Percentiles rank a stretch among this genome's conserved stretches.
Evolutionary conservation across 2,797 vertebrate genomes (phyloP).

Genomic region (Carcharodon carcharias): DNA sequence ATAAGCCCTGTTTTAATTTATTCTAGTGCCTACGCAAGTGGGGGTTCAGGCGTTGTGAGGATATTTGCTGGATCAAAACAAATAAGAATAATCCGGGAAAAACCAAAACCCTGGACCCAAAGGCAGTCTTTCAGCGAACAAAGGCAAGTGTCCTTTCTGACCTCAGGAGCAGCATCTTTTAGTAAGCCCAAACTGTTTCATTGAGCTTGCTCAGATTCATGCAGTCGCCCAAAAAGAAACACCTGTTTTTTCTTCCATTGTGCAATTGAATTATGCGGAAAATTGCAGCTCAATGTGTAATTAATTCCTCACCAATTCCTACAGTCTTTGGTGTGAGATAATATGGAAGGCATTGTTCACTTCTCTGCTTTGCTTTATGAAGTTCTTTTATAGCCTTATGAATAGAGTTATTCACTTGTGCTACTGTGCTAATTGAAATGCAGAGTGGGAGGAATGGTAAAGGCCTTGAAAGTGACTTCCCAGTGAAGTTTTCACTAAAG

Average conservation of each 20-base stretch:
- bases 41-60: constrained; percentile 94
- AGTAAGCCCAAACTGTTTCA: neutral
- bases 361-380: constrained; percentile 3
- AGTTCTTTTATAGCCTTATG: constrained; percentile 21
- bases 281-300: neutral
- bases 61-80: constrained; percentile 99
- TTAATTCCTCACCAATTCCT: constrained; percentile 36
- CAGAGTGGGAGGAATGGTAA: constrained; percentile 35
- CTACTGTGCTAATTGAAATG: constrained; percentile 41
- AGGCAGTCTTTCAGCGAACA: constrained; percentile 95
- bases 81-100: constrained; percentile 98
- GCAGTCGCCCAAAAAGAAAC: neutral
- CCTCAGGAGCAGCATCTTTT: neutral
- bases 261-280: neutral
- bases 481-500: neutral
- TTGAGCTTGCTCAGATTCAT: neutral
- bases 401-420: constrained; percentile 36
- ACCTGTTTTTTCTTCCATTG: constrained; percentile 26
- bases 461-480: constrained; percentile 32
- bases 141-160: constrained; percentile 65
- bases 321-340: constrained; percentile 3
- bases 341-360: neutral
- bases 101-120: constrained; percentile 91
- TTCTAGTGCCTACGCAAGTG: constrained; percentile 89
- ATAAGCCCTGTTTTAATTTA: neutral